phyloP scores from a whole-genome alignment of 2,888 invertebrate genomes.

The Pocota personata region DNA sequence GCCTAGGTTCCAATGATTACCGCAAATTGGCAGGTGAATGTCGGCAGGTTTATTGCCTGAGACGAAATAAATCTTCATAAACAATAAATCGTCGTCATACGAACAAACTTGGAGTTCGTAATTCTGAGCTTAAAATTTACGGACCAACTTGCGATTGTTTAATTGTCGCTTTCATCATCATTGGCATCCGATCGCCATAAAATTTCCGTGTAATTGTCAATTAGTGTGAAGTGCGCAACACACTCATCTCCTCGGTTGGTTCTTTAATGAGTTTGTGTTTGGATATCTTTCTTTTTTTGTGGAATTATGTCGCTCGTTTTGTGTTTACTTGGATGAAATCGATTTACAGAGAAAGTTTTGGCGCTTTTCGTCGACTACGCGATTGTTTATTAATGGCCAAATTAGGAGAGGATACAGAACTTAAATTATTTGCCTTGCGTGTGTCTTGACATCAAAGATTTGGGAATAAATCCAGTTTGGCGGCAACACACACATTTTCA shows the following conservation, averaged over 20 bases:
- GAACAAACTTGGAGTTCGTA: neutral
- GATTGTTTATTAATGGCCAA: neutral
- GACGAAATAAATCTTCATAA: constrained; percentile 6
- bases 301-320: neutral
- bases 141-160: neutral
- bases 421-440: no score
- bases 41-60: constrained; percentile 17
- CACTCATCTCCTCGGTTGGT: neutral
- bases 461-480: no score
- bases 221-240: constrained; percentile 26
- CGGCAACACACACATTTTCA: no score
- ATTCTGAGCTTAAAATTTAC: neutral
- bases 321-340: neutral
- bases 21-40: constrained; percentile 37
- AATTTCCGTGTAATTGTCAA: constrained; percentile 35
- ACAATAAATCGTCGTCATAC: neutral
- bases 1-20: neutral
- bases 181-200: neutral
- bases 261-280: neutral
- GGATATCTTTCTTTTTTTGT: neutral
- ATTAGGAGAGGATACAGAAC: no score
- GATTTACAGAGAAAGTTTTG: constrained; percentile 11
- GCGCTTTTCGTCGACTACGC: no score
- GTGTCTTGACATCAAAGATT: no score
- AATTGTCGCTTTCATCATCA: constrained; percentile 14